Conservation (phyloP, 2,888 invertebrate species). For the Abrostola triplasia region DNA sequence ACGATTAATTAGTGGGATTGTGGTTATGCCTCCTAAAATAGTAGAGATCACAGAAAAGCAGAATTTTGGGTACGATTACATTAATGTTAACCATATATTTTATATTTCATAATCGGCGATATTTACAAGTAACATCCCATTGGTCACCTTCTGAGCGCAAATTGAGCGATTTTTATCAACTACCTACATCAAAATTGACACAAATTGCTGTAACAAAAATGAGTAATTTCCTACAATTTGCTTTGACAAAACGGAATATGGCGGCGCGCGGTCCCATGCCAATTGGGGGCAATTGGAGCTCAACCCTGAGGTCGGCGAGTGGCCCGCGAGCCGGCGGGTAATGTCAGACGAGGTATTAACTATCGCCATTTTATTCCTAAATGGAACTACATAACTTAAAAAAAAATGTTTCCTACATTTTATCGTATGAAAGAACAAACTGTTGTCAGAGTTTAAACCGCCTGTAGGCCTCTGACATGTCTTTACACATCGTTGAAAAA, state of each 20-base stretch:
- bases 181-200: constrained; percentile 20
- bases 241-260: constrained; percentile 30
- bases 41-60: too few relatives aligned
- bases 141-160: neutral
- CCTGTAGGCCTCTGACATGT: too few relatives aligned
- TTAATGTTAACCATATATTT: too few relatives aligned
- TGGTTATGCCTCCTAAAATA: too few relatives aligned
- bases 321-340: constrained; percentile 19
- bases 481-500: too few relatives aligned
- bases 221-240: constrained; percentile 43
- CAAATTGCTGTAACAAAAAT: constrained; percentile 34
- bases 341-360: constrained; percentile 50
- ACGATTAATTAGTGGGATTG: too few relatives aligned
- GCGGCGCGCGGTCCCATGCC: constrained; percentile 57
- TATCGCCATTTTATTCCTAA: constrained; percentile 28
- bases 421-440: too few relatives aligned
- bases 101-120: too few relatives aligned
- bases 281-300: constrained; percentile 73
- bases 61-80: too few relatives aligned
- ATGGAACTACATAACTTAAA: too few relatives aligned
- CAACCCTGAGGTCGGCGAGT: constrained; percentile 64
- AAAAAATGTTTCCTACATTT: too few relatives aligned
- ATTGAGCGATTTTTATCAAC: constrained; percentile 12
- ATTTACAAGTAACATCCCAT: neutral
- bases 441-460: too few relatives aligned